Evolutionary conservation across 1,140 invertebrate species (phyloP), one percentile per base, ranked within the genome.

Genomic region (Calephelis virginiensis): DNA sequence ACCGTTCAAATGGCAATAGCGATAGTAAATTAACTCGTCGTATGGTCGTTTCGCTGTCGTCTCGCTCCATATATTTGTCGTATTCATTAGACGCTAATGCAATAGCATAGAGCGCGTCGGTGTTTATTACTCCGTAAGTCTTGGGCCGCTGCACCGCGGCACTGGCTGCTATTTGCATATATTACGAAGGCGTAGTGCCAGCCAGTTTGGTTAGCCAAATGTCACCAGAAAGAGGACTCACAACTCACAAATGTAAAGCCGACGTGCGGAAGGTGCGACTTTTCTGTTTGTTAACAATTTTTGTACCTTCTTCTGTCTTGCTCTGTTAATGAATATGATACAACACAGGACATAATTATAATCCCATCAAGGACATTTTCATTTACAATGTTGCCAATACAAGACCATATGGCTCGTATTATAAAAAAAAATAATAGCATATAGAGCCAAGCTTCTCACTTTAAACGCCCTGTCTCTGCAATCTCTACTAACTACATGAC

Each of bases 31-130:
- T 46, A 47, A 62, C 40, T 45, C 38, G 61, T 17, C 38, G 61
- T 17, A 14, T n/a, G 40, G 61, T n/a, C 61, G 61, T 62, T 14
- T 62, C 46, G 61, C 13, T 13, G 61, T 62, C 61, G 61, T 43
- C 43, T 46, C 40, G 28, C 28, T 3, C 5, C 28, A 28, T 62
- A 45, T 13, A 13, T 50, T 13, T 50, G 48, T 13, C 8, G 6
- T 43, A 43, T 5, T 43, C 40, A 43, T 50, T 17, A 50, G 12
- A 10, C 10, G 53, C 10, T 56, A 56, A 56, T 56, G 17, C 53
- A 12, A 10, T 9, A 5, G 53, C 14, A 17, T 14, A 53, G 13
- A 53, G 50, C 4, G 50, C 53, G 53, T 10, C 17, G 5, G 53
- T 56, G 53, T 56, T 56, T 56, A 56, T 56, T 37, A 12, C 11